Conservation (phyloP, 1,140 invertebrate genomes). For the Temnothorax longispinosus region DNA sequence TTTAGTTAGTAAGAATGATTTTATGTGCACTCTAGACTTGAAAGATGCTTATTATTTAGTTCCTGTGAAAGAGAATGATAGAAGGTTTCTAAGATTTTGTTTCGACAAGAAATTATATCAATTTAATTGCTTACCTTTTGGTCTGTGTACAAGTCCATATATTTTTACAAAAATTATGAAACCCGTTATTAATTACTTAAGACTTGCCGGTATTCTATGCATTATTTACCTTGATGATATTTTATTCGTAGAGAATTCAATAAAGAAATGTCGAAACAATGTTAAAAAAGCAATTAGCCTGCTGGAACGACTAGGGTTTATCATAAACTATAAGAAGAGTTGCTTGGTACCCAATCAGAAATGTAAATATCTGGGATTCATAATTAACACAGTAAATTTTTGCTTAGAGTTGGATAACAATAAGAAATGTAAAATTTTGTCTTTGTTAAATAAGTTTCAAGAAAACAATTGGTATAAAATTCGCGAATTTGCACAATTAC, state of each 20-base stretch:
- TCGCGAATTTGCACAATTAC: background rate
- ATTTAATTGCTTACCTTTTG: slow-evolving; percentile 1
- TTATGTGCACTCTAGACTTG: slow-evolving; percentile 48
- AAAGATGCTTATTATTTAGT: slow-evolving; percentile 10
- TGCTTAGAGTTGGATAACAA: background rate
- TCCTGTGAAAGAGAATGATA: background rate
- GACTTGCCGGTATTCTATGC: background rate
- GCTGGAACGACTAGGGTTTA: background rate
- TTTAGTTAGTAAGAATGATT: slow-evolving; percentile 30
- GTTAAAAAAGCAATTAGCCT: background rate
- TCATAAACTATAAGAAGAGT: slow-evolving; percentile 40
- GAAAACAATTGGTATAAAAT: background rate
- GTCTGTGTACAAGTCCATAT: background rate
- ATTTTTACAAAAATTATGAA: slow-evolving; percentile 31
- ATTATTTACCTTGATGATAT: slow-evolving; percentile 23
- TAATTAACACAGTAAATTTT: background rate
- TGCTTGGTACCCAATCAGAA: background rate
- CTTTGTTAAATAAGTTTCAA: background rate
- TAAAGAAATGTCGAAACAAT: background rate
- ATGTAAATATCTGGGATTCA: slow-evolving; percentile 31
- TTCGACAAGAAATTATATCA: background rate
- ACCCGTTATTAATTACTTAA: background rate
- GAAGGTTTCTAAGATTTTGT: slow-evolving; percentile 41
- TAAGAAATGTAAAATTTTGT: background rate
- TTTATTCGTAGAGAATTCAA: background rate